A percentile compares a stretch with the other conserved stretches of the same genome.
Conservation (phyloP, 2,797 vertebrate genomes). For the Streptopelia turtur region DNA sequence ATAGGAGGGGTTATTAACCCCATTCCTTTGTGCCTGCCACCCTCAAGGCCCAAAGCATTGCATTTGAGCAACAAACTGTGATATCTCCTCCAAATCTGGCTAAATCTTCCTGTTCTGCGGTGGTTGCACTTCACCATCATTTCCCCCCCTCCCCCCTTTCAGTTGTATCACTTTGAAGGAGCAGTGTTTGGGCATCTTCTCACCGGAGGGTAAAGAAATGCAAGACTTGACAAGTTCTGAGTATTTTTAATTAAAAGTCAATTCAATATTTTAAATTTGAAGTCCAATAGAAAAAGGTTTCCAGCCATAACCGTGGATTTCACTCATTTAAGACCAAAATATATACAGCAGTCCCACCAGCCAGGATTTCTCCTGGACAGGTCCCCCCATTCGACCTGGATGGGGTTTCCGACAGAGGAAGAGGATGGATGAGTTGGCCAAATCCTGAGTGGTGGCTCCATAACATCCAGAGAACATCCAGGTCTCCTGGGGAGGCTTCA, state of each 20-base stretch:
- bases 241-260: not conserved
- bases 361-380: not conserved
- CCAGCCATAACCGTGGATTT: not conserved
- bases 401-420: not conserved
- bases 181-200: not conserved
- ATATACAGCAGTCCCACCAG: not conserved
- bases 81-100: no score
- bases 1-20: not conserved
- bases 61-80: no score
- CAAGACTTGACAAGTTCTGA: not conserved
- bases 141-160: not conserved
- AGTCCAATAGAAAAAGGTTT: not conserved
- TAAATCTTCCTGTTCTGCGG: no score
- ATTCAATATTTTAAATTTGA: not conserved
- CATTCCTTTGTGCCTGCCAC: not conserved
- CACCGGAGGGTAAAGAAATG: not conserved
- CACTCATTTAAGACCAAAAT: not conserved
- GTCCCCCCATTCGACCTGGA: not conserved
- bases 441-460: not conserved
- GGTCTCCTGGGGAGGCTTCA: not conserved
- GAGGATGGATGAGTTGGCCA: not conserved
- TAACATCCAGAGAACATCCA: not conserved
- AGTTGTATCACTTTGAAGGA: not conserved
- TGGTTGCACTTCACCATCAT: no score
- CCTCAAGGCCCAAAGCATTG: no score